These are phyloP conservation scores for Ginglymostoma cirratum DNA, from an alignment of 2,113 vertebrate genomes.

Conservation along the genomic window DNA sequence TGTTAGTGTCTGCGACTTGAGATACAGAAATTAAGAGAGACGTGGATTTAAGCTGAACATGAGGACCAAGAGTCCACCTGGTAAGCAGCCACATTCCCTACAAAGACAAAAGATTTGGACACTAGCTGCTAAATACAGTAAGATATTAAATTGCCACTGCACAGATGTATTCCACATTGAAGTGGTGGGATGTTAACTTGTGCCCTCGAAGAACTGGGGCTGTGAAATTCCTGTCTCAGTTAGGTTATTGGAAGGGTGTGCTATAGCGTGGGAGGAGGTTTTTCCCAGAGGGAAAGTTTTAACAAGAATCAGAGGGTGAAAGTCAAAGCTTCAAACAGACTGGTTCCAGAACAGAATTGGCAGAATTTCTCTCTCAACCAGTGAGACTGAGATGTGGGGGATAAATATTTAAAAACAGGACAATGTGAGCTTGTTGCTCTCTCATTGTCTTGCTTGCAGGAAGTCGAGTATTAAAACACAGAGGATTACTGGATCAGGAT, in stretches of 20 bases:
- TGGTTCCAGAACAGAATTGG: neutral
- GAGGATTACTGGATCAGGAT: neutral
- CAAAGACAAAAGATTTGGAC: neutral
- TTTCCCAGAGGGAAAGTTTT: constrained; percentile 13
- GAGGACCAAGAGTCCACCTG: neutral
- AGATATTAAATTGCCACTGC: neutral
- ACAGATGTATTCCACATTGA: neutral
- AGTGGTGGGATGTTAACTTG: neutral
- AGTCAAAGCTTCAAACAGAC: neutral
- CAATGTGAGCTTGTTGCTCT: neutral
- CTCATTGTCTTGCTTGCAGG: neutral
- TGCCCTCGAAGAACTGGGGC: no score
- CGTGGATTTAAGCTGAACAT: neutral
- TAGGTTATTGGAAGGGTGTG: neutral
- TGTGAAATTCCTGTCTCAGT: neutral
- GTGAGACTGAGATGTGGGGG: neutral
- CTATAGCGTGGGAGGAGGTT: neutral
- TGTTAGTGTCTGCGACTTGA: neutral
- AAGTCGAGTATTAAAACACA: neutral
- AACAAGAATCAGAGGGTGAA: constrained; percentile 24
- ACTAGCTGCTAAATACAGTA: neutral
- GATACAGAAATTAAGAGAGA: neutral
- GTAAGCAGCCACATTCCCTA: neutral
- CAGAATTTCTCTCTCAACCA: neutral
- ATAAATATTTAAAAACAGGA: neutral